Percentiles rank a stretch among this genome's conserved stretches.
phyloP scores from a whole-genome alignment of 2,888 invertebrate genomes.

The Trachelus troglodyta region DNA sequence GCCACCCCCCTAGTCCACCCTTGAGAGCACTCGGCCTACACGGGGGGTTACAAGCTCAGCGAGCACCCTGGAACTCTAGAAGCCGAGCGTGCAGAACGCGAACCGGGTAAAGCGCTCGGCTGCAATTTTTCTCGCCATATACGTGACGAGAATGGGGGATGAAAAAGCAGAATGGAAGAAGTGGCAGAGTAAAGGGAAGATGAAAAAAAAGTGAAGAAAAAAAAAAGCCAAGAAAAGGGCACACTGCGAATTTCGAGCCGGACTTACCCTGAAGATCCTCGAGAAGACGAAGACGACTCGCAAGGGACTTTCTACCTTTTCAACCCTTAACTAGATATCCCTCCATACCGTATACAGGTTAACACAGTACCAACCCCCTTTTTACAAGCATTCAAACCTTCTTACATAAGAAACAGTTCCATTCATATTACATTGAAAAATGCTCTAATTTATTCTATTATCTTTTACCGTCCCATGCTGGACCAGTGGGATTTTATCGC shows the following conservation, averaged over 20 bases:
- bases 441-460: not conserved
- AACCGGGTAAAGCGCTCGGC: slow-evolving; percentile 65
- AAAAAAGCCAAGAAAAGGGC: slow-evolving; percentile 34
- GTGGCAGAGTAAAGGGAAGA: slow-evolving; percentile 21
- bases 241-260: slow-evolving; percentile 48
- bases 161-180: slow-evolving; percentile 39
- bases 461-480: not conserved
- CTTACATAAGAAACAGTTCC: not conserved
- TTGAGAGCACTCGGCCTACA: slow-evolving; percentile 1
- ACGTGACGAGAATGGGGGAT: slow-evolving; percentile 65
- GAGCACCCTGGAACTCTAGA: slow-evolving; percentile 16
- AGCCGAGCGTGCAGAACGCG: slow-evolving; percentile 64
- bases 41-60: slow-evolving; percentile 4
- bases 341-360: not conserved
- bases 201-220: slow-evolving; percentile 25
- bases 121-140: slow-evolving; percentile 67
- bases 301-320: slow-evolving; percentile 50
- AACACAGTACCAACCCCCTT: not conserved
- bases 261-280: slow-evolving; percentile 18
- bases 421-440: not conserved
- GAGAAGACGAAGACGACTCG: slow-evolving; percentile 42
- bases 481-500: not conserved
- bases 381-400: not conserved
- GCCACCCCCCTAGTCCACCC: not conserved
- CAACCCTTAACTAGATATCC: slow-evolving; percentile 26